phyloP scores from a whole-genome alignment of 2,113 vertebrate species.

The Mohoua ochrocephala region DNA sequence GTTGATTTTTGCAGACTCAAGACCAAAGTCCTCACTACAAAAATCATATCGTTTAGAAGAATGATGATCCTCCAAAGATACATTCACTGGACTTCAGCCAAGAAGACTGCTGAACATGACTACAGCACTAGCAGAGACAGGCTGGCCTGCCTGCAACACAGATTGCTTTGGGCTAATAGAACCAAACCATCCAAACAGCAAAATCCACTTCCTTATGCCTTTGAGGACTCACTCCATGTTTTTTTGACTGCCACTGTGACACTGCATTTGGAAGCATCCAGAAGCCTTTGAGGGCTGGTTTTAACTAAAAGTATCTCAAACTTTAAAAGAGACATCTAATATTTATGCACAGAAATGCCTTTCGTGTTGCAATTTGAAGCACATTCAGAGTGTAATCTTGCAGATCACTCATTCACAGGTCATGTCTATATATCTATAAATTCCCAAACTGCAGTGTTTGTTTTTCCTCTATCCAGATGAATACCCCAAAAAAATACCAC shows the following conservation, averaged over 20 bases:
- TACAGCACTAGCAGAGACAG: neutral
- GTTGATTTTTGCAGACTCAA: neutral
- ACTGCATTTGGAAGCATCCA: neutral
- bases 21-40: neutral
- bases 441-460: neutral
- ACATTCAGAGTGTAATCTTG: neutral
- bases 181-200: neutral
- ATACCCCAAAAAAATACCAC: slow-evolving; percentile 30
- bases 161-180: neutral
- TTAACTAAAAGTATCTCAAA: neutral
- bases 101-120: neutral
- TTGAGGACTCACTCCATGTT: rapidly evolving
- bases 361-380: neutral
- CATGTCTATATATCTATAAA: neutral
- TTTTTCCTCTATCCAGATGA: neutral
- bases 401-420: neutral
- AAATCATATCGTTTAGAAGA: neutral
- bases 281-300: neutral
- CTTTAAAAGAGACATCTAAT: neutral
- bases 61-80: neutral
- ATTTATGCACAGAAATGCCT: neutral
- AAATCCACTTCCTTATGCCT: neutral
- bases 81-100: neutral
- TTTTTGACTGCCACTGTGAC: neutral
- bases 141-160: neutral